phyloP scores from a whole-genome alignment of 2,113 vertebrate genomes.

The Centropus bengalensis region DNA sequence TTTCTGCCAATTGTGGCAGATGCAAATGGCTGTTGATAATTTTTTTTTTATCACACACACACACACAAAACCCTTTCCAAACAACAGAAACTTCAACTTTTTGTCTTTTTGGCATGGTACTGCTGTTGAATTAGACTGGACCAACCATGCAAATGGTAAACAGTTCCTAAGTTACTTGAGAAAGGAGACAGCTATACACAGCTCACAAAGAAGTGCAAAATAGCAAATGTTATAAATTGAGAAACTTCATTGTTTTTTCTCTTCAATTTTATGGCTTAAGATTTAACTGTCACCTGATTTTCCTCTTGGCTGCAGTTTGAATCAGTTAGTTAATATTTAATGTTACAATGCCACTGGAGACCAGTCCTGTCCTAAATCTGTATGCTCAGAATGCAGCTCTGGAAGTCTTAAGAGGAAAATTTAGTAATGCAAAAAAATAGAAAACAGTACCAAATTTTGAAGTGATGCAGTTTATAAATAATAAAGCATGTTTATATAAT shows the following conservation, averaged over 20 bases:
- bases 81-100: neutral
- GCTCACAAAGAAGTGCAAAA: neutral
- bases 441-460: constrained; percentile 12
- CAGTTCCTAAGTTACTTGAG: neutral
- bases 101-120: neutral
- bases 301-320: constrained; percentile 43
- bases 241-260: constrained; percentile 14
- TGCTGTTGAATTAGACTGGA: neutral
- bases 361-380: constrained; percentile 38
- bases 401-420: constrained; percentile 55
- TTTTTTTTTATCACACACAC: no score
- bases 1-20: neutral
- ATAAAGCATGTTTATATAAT: constrained; percentile 29
- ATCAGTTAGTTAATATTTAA: constrained; percentile 71
- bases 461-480: constrained; percentile 47
- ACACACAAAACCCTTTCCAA: no score
- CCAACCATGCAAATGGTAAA: neutral
- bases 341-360: constrained; percentile 51
- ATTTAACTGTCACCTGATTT: constrained; percentile 49
- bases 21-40: neutral
- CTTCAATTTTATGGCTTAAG: constrained; percentile 33
- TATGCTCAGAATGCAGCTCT: constrained; percentile 24
- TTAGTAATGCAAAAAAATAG: constrained; percentile 41
- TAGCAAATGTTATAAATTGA: neutral
- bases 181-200: neutral